Conservation (phyloP, 2,888 invertebrate genomes). For the Buathra laborator region DNA sequence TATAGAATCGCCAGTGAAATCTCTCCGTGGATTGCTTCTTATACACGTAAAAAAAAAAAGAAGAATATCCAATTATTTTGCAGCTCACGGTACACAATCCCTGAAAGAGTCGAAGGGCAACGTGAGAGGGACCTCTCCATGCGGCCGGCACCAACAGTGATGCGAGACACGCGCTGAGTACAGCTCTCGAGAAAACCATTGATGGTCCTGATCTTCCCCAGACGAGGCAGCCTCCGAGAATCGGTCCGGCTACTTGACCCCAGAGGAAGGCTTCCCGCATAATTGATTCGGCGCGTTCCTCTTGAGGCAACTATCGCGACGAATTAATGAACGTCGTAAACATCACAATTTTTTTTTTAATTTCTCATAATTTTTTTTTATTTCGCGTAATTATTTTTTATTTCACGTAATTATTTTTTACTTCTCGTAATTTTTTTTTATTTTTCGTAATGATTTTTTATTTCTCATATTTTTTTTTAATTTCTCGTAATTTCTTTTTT, state of each 20-base stretch:
- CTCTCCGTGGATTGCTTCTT: neutral
- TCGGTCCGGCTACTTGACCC: constrained; percentile 87
- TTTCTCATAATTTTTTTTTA: too few species aligned
- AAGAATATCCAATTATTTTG: constrained; percentile 7
- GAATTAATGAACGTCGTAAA: constrained; percentile 25
- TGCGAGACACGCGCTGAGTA: constrained; percentile 87
- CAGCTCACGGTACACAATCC: constrained; percentile 86
- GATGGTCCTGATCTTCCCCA: constrained; percentile 87
- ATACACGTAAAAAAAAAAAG: neutral
- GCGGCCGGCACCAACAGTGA: constrained; percentile 87
- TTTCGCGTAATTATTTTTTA: too few species aligned
- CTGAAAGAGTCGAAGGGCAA: constrained; percentile 86
- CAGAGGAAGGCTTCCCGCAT: constrained; percentile 87
- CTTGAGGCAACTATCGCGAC: constrained; percentile 85
- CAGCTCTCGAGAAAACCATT: constrained; percentile 86
- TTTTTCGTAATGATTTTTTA: too few species aligned
- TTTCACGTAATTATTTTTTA: too few species aligned
- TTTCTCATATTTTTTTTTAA: neutral
- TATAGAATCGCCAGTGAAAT: neutral
- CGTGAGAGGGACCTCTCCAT: constrained; percentile 87
- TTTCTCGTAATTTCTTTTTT: neutral
- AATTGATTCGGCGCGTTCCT: constrained; percentile 87
- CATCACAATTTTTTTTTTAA: constrained; percentile 5
- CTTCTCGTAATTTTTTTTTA: too few species aligned
- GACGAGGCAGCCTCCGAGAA: constrained; percentile 86